phyloP scores from a whole-genome alignment of 1,140 invertebrate species.

The Plodia interpunctella region DNA sequence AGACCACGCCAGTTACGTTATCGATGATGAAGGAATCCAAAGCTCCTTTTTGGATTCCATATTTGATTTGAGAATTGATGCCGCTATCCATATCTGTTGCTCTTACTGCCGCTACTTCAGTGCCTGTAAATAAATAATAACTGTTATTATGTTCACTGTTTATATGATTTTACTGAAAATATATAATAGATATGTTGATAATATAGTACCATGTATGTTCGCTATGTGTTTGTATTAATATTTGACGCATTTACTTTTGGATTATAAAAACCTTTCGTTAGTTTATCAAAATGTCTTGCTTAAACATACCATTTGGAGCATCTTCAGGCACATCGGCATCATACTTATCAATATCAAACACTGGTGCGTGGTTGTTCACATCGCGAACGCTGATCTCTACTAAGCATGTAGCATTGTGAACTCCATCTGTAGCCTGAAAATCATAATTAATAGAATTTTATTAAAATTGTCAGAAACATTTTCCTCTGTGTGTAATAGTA shows the following conservation, averaged over 20 bases:
- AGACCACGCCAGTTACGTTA: conserved; percentile 84
- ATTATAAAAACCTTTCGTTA: too few relatives aligned
- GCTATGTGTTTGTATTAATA: too few relatives aligned
- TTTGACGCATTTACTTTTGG: too few relatives aligned
- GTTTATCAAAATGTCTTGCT: too few relatives aligned
- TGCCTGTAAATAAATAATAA: conserved; percentile 70
- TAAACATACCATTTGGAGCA: conserved; percentile 80
- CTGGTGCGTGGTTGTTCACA: conserved; percentile 91
- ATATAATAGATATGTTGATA: too few relatives aligned
- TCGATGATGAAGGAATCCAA: conserved; percentile 91
- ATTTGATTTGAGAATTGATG: conserved; percentile 87
- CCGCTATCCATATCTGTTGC: conserved; percentile 91
- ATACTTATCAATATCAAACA: conserved; percentile 86
- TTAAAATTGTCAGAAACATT: too few relatives aligned
- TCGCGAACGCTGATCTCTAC: conserved; percentile 89
- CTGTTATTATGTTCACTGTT: too few relatives aligned
- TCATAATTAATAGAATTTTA: conserved; percentile 1
- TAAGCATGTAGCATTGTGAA: conserved; percentile 81
- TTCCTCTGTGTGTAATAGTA: too few relatives aligned
- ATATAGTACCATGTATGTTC: too few relatives aligned
- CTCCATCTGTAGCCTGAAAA: conserved; percentile 86
- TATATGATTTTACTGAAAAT: too few relatives aligned
- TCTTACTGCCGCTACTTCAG: conserved; percentile 82
- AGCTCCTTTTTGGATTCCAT: conserved; percentile 88
- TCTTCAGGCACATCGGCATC: conserved; percentile 86